phyloP scores from a whole-genome alignment of 2,888 invertebrate species.

The Lydus trimaculatus region DNA sequence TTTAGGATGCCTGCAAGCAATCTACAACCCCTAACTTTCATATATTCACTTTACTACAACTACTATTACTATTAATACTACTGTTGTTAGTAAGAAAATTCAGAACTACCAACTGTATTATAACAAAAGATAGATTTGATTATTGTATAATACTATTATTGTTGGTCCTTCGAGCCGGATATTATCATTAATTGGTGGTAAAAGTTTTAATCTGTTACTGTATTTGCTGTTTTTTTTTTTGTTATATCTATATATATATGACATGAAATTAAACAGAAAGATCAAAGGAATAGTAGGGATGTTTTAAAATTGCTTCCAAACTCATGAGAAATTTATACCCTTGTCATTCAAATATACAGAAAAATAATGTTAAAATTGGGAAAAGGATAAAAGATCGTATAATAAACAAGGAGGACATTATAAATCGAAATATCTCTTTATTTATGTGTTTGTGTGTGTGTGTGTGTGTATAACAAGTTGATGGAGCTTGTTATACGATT shows the following conservation, averaged over 20 bases:
- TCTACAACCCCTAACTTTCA: not conserved
- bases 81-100: not conserved
- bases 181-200: not conserved
- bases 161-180: too few species aligned
- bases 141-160: too few species aligned
- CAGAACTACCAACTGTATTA: not conserved
- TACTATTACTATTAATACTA: not conserved
- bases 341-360: not conserved
- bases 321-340: not conserved
- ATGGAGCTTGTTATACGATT: too few species aligned
- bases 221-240: too few species aligned
- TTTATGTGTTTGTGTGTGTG: too few species aligned
- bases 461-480: too few species aligned
- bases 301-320: not conserved
- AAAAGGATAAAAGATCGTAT: too few species aligned
- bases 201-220: too few species aligned
- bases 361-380: not conserved
- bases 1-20: not conserved
- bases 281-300: not conserved
- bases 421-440: too few species aligned
- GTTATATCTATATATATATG: too few species aligned
- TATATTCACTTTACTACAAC: not conserved
- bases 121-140: not conserved
- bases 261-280: conserved; percentile 1
- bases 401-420: too few species aligned